These are phyloP conservation scores for Pocillopora meandrina DNA, from an alignment of 92 coral and sea anemone genomes.

Conservation along the genomic window DNA sequence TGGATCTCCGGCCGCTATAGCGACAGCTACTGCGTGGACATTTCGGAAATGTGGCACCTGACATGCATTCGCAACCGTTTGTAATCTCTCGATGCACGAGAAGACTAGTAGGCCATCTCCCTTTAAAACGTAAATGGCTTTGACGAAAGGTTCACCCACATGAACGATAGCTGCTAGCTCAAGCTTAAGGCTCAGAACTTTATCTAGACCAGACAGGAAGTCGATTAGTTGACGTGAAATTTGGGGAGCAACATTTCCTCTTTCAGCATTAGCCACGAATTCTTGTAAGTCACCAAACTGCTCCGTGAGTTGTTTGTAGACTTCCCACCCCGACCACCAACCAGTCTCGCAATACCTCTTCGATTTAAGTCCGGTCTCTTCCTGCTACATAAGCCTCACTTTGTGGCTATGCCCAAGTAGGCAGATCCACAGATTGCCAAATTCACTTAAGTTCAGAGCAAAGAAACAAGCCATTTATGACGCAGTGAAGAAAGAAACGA, in stretches of 20 bases:
- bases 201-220: conserved; percentile 35
- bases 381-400: neutral
- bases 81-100: conserved; percentile 39
- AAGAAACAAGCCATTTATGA: too few species aligned
- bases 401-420: conserved; percentile 9
- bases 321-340: conserved; percentile 55
- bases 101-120: conserved; percentile 41
- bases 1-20: conserved; percentile 23
- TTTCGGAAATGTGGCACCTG: conserved; percentile 39
- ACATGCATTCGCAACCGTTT: neutral
- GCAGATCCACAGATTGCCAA: conserved; percentile 53
- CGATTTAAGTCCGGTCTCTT: conserved; percentile 44
- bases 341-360: conserved; percentile 46
- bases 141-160: conserved; percentile 38
- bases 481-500: too few species aligned
- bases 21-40: conserved; percentile 8
- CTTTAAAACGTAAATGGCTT: conserved; percentile 24
- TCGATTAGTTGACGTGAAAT: conserved; percentile 36
- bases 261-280: conserved; percentile 30
- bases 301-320: conserved; percentile 35
- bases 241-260: conserved; percentile 20
- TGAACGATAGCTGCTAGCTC: conserved; percentile 15
- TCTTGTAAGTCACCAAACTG: conserved; percentile 45
- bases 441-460: neutral
- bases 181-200: conserved; percentile 31